Percentiles rank a stretch among this genome's conserved stretches.
Evolutionary conservation across 2,113 vertebrate genomes (phyloP).

Genomic region (Dasyornis broadbenti): DNA sequence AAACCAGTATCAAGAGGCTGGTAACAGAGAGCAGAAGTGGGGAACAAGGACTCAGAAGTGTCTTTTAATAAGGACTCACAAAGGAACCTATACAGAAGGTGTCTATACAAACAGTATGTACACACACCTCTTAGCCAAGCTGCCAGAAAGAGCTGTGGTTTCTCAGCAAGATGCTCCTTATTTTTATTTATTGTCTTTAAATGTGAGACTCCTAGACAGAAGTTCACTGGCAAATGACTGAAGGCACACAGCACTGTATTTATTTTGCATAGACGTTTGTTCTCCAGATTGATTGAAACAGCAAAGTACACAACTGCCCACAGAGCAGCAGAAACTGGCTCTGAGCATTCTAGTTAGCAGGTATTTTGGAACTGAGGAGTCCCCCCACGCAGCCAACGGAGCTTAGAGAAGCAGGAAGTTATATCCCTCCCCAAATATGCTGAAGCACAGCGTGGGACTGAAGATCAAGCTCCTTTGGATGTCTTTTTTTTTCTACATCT

Average conservation of each 20-base stretch:
- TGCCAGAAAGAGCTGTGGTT: background rate
- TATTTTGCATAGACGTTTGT: background rate
- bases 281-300: background rate
- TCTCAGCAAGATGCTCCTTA: background rate
- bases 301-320: background rate
- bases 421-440: background rate
- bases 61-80: background rate
- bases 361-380: background rate
- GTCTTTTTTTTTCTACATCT: background rate
- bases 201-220: background rate
- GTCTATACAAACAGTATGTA: background rate
- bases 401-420: background rate
- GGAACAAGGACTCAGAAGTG: background rate
- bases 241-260: background rate
- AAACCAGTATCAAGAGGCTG: background rate
- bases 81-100: background rate
- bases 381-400: background rate
- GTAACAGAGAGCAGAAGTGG: background rate
- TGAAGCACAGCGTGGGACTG: rapidly evolving
- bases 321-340: background rate
- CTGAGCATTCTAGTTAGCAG: background rate
- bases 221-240: background rate
- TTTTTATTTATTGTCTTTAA: background rate
- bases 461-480: background rate
- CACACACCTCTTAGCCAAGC: background rate